phyloP scores from a whole-genome alignment of 2,888 invertebrate genomes.

The Mesorhabditis sp. region DNA sequence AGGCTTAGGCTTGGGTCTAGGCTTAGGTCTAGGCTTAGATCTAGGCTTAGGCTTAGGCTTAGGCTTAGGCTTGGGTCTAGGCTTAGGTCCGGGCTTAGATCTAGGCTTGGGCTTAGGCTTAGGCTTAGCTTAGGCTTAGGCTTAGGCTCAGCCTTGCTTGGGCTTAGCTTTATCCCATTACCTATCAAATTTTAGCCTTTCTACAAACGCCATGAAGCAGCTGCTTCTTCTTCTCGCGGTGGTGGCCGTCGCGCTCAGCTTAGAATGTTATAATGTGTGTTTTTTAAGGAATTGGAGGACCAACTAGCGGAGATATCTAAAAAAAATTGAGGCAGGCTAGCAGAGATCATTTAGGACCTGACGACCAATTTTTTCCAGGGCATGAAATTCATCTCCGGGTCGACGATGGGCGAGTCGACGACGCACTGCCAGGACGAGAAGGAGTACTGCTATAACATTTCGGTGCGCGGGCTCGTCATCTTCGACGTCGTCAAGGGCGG shows the following conservation, averaged over 20 bases:
- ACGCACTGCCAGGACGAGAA: not conserved
- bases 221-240: not conserved
- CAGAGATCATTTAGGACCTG: not conserved
- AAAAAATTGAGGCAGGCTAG: not conserved
- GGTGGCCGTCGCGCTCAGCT: not conserved
- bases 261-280: slow-evolving; percentile 1
- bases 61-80: no score
- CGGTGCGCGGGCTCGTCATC: not conserved
- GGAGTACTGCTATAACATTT: slow-evolving; percentile 5
- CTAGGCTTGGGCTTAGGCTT: no score
- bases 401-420: slow-evolving; percentile 2
- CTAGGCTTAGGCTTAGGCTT: no score
- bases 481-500: not conserved
- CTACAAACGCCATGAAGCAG: not conserved
- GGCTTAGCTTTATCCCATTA: no score
- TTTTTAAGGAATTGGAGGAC: not conserved
- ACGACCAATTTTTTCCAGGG: slow-evolving; percentile 1
- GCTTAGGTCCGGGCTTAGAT: no score
- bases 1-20: no score
- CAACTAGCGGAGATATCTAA: no score
- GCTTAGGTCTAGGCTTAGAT: no score
- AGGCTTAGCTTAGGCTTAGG: no score
- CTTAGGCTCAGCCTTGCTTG: no score
- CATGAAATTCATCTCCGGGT: slow-evolving; percentile 2
- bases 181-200: no score